A percentile compares a stretch with the other conserved stretches of the same genome.
These are phyloP conservation scores for Elephas maximus DNA, from an alignment of 2,113 vertebrate species.

Conservation along the genomic window DNA sequence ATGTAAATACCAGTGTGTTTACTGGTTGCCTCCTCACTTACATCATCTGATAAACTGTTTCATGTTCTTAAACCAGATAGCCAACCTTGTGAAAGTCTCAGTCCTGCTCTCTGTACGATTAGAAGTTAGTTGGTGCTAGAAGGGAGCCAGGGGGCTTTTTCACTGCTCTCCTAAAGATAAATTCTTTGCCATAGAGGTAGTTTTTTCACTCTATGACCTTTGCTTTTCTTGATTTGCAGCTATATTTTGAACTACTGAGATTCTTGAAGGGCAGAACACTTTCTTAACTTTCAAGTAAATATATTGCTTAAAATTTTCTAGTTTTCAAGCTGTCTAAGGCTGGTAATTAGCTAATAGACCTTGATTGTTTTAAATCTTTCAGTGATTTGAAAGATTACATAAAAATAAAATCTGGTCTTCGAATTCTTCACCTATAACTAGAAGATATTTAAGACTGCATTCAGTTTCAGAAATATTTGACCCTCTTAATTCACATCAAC, in stretches of 20 bases:
- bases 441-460: conserved; percentile 18
- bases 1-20: neutral
- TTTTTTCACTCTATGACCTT: neutral
- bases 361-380: conserved; percentile 44
- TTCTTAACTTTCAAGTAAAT: conserved; percentile 60
- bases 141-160: neutral
- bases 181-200: neutral
- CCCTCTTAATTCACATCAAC: neutral
- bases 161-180: neutral
- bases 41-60: neutral
- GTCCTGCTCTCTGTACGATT: neutral
- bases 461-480: conserved; percentile 13
- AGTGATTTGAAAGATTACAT: conserved; percentile 20
- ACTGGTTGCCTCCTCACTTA: neutral
- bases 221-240: conserved; percentile 19
- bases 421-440: conserved; percentile 13
- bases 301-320: conserved; percentile 10
- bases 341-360: conserved; percentile 7
- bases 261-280: conserved; percentile 34
- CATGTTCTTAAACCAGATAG: neutral
- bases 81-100: neutral
- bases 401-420: conserved; percentile 47
- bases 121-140: neutral
- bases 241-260: conserved; percentile 18
- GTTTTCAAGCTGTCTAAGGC: conserved; percentile 4